phyloP scores from a whole-genome alignment of 1,140 invertebrate species.

The Pachypsylla venusta region DNA sequence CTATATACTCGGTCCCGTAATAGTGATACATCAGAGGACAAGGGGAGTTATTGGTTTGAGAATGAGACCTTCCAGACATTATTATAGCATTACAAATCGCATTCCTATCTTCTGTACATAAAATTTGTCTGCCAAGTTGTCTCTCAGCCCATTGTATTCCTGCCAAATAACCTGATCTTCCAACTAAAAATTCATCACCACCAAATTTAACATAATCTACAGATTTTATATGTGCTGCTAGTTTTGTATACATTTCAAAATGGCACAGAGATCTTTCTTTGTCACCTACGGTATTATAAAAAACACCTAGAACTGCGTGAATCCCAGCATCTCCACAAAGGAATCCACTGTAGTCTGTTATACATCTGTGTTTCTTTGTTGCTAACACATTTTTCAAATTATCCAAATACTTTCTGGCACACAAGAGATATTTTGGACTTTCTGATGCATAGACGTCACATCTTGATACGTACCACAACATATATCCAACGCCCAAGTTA shows the following conservation, averaged over 20 bases:
- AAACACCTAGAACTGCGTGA: not conserved
- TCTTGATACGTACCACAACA: not conserved
- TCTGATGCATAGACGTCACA: not conserved
- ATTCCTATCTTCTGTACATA: constrained; percentile 38
- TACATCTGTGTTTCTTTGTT: not conserved
- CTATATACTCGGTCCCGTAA: constrained; percentile 65
- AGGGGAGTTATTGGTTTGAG: constrained; percentile 37
- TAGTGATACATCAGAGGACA: constrained; percentile 72
- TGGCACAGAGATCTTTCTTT: not conserved
- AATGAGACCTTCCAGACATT: constrained; percentile 50
- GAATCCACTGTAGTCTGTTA: constrained; percentile 1
- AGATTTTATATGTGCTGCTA: constrained; percentile 16
- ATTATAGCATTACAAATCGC: constrained; percentile 51
- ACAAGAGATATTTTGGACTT: not conserved
- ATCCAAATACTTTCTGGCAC: not conserved
- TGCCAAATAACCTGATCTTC: constrained; percentile 59
- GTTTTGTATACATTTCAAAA: constrained; percentile 4
- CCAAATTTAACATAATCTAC: constrained; percentile 47
- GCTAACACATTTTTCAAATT: constrained; percentile 6
- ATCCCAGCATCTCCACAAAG: not conserved
- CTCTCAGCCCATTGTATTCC: constrained; percentile 56
- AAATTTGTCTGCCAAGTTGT: constrained; percentile 36
- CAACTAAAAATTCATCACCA: constrained; percentile 70
- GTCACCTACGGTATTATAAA: not conserved
- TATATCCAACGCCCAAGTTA: not conserved